Evolutionary conservation across 2,797 vertebrate species (phyloP).

Genomic region (Sebastiscus tertius): DNA sequence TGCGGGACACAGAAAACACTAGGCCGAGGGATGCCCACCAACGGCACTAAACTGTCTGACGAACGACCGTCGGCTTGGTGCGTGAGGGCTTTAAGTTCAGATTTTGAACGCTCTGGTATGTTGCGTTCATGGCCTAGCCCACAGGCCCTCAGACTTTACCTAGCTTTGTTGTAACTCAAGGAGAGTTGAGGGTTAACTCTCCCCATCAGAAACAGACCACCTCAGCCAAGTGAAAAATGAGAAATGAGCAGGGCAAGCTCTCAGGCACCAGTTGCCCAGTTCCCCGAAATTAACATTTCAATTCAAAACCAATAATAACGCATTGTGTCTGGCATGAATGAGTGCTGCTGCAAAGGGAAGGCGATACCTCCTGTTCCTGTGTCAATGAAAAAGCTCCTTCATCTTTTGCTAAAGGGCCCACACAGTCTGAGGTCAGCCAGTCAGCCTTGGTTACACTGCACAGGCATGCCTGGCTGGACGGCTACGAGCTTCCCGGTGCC

Average conservation of each 20-base stretch:
- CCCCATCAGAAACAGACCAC: slow-evolving; percentile 50
- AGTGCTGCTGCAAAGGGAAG: slow-evolving; percentile 89
- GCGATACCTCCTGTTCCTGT: slow-evolving; percentile 91
- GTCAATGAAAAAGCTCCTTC: slow-evolving; percentile 96
- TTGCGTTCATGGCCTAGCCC: background rate
- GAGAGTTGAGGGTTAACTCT: slow-evolving; percentile 70
- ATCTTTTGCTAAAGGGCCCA: slow-evolving; percentile 87
- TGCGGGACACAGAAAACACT: too few species aligned
- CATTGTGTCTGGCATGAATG: slow-evolving; percentile 93
- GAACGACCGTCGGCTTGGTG: too few species aligned
- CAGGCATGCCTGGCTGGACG: slow-evolving; percentile 81
- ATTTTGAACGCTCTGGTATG: slow-evolving; percentile 5
- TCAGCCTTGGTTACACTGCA: slow-evolving; percentile 89
- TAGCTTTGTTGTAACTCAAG: slow-evolving; percentile 49
- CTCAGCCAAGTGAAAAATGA: slow-evolving; percentile 88
- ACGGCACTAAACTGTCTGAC: too few species aligned
- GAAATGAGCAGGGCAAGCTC: slow-evolving; percentile 88
- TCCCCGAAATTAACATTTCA: slow-evolving; percentile 98
- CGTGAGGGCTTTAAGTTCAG: background rate
- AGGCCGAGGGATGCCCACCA: too few species aligned
- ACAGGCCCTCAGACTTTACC: background rate
- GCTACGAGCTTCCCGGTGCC: slow-evolving; percentile 74
- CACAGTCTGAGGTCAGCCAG: slow-evolving; percentile 88
- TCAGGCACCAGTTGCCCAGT: slow-evolving; percentile 83
- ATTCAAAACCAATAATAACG: slow-evolving; percentile 98